Conservation (phyloP, 92 coral and sea anemone species). For the Porites cylindrica region DNA sequence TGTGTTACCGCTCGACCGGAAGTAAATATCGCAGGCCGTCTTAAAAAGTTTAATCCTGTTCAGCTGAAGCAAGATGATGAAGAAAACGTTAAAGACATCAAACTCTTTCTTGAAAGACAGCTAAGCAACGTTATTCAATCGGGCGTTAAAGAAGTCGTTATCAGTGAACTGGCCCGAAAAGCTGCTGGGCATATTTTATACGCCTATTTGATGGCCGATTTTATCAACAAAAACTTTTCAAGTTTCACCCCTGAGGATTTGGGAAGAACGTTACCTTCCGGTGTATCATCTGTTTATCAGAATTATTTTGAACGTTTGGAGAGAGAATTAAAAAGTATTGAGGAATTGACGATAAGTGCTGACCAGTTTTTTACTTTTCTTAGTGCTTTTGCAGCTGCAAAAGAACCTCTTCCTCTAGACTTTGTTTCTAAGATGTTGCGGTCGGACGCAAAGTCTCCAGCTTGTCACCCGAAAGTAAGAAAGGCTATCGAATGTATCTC, state of each 20-base stretch:
- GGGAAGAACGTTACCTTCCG: slow-evolving; percentile 7
- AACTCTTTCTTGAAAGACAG: slow-evolving; percentile 23
- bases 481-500: too few relatives aligned
- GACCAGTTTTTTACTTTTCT: slow-evolving; percentile 11
- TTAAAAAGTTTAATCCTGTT: slow-evolving; percentile 29
- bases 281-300: slow-evolving; percentile 27
- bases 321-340: not conserved
- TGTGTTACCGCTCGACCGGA: slow-evolving; percentile 72
- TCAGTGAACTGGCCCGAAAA: slow-evolving; percentile 38
- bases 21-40: slow-evolving; percentile 13
- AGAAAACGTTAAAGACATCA: slow-evolving; percentile 53
- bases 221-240: not conserved
- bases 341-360: not conserved
- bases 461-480: not conserved
- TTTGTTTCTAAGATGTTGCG: slow-evolving; percentile 16
- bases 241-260: slow-evolving; percentile 8
- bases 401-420: slow-evolving; percentile 28
- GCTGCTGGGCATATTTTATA: slow-evolving; percentile 43
- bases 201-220: slow-evolving; percentile 14
- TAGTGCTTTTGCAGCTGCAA: slow-evolving; percentile 20
- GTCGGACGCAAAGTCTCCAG: not conserved
- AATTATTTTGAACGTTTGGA: slow-evolving; percentile 27
- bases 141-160: slow-evolving; percentile 1
- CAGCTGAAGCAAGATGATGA: slow-evolving; percentile 35
- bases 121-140: slow-evolving; percentile 22